Evolutionary conservation across 2,888 invertebrate genomes (phyloP).

Genomic region (Orthosia cruda): DNA sequence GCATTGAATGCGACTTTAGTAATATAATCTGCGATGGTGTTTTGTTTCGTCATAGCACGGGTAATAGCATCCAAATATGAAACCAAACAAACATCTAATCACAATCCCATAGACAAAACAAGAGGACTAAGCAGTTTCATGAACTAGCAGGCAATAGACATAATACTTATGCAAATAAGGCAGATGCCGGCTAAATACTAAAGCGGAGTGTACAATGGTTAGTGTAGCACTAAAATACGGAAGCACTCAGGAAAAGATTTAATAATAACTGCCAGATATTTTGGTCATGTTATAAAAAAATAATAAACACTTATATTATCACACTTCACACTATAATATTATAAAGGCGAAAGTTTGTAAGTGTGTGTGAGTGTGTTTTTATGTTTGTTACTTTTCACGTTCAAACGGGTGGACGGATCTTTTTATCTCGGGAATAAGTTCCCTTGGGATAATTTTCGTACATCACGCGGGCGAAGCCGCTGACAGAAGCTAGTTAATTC

Average conservation of each 20-base stretch:
- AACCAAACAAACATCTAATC: slow-evolving; percentile 43
- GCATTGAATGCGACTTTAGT: background rate
- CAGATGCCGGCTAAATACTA: slow-evolving; percentile 69
- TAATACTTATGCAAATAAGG: slow-evolving; percentile 81
- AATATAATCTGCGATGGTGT: background rate
- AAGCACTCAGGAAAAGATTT: background rate
- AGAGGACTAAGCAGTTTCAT: slow-evolving; percentile 53
- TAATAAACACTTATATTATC: no score
- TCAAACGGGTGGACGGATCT: no score
- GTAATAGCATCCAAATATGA: slow-evolving; percentile 1
- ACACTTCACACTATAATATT: no score
- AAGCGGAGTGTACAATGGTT: slow-evolving; percentile 28
- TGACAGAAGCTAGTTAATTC: no score
- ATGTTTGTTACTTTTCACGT: no score
- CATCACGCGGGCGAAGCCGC: no score
- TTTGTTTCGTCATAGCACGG: slow-evolving; percentile 9
- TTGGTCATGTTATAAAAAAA: background rate
- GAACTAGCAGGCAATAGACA: slow-evolving; percentile 67
- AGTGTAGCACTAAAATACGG: background rate
- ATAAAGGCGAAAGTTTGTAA: no score
- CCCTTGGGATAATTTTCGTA: no score
- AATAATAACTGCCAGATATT: background rate
- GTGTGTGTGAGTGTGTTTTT: no score
- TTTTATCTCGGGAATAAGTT: no score
- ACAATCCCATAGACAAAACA: slow-evolving; percentile 53